Base-by-base conservation (phyloP, 2,888 invertebrate species). In the Hyposoter didymator region DNA sequence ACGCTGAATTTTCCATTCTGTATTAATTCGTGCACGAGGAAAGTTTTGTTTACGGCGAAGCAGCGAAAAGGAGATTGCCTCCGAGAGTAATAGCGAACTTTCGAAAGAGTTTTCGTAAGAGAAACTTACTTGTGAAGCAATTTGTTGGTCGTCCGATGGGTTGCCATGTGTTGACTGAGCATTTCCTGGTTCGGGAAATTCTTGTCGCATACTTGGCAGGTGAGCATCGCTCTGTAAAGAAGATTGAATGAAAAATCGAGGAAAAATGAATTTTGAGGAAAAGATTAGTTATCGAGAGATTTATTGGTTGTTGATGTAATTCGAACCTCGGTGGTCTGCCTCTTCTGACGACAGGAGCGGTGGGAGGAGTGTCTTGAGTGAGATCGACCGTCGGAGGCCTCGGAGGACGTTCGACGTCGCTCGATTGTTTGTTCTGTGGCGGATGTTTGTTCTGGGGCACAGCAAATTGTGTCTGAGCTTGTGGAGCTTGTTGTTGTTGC, bases 201-300 rank as follows among this genome's bases (percentile, higher is more conserved):
- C 87, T 95, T 94, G 80, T 94, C 94, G 88, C 95, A 95, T 3
- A 95, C 93, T 85, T 94, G 94, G 85, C 94, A 94, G 7, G 91
- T 92, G 62, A 93, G 87, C 22, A 91, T 59, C 32, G 91, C 89
- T 84, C 93, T 93, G 85, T 14, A 67, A 76, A 84, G 59, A 14
- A 47, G 59, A n/a, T 45, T 14, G 32, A 17, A 69, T 45, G 59
- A 49, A 7, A 55, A 47, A 7, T 78, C 67, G 17, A 32, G 52
- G 39, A 67, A 47, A 45, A 43, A 22, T 17, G 35, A 32, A 84
- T 39, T 69, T 82, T 83, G 17, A 62, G 84, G 73, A 35, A 10
- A 74, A 39, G 0, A 2, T 55, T 22, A 2, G 55, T 4, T 8
- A 6, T 12, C 0, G 10, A 28, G 14, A 2, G 12, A 8, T 55